A percentile compares a stretch with the other conserved stretches of the same genome.
Conservation (phyloP, 2,113 vertebrate species). For the Neolamprologus longior region DNA sequence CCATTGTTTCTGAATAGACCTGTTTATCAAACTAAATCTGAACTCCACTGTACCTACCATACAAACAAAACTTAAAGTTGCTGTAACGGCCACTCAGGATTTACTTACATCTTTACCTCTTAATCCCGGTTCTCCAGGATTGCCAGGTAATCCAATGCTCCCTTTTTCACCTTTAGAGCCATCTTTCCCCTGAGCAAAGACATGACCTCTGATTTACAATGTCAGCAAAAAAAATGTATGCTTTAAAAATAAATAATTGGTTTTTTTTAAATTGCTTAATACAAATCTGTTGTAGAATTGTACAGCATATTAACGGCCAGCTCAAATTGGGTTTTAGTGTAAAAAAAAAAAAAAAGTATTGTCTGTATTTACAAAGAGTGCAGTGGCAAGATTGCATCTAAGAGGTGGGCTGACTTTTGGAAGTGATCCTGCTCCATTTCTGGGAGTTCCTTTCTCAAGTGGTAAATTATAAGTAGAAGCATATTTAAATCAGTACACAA, state of each 20-base stretch:
- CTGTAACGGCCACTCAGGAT: conserved; percentile 50
- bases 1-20: background rate
- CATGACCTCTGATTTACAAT: background rate
- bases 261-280: background rate
- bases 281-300: background rate
- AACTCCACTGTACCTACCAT: background rate
- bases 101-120: conserved; percentile 96
- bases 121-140: conserved; percentile 76
- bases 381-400: background rate
- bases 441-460: background rate
- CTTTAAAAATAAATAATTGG: background rate
- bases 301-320: background rate
- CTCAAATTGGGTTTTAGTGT: background rate
- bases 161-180: conserved; percentile 78
- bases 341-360: background rate
- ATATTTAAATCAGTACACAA: background rate
- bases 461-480: background rate
- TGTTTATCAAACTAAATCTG: background rate
- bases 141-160: conserved; percentile 64
- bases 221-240: background rate
- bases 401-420: background rate
- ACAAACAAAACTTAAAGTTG: background rate
- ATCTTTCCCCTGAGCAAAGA: conserved; percentile 70
- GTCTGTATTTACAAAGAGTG: background rate
- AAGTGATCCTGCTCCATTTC: background rate